Conservation (phyloP, 37 sponge, comb jelly and placozoan species). For the Agelas oroides region DNA sequence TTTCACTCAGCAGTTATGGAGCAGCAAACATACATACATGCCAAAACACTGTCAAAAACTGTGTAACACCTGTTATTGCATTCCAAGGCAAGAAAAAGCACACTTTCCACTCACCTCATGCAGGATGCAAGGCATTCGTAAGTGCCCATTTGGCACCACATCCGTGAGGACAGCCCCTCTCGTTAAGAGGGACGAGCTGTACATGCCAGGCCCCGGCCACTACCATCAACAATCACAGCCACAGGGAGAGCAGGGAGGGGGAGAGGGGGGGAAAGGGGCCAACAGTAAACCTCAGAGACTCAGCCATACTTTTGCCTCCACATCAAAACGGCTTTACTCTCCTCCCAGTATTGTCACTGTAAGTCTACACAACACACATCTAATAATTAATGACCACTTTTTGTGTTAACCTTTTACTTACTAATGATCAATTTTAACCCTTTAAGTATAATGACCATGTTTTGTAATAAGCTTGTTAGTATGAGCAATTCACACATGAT, state of each 20-base stretch:
- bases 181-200: constrained; percentile 69
- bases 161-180: constrained; percentile 86
- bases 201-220: constrained; percentile 83
- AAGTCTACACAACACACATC: background rate
- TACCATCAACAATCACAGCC: constrained; percentile 14
- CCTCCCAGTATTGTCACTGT: constrained; percentile 82
- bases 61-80: background rate
- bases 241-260: too few relatives aligned
- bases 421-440: too few relatives aligned
- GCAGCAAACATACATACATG: too few relatives aligned
- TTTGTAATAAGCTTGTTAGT: too few relatives aligned
- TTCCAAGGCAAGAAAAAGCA: background rate
- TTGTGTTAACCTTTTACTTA: too few relatives aligned
- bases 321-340: constrained; percentile 65
- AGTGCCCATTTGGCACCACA: constrained; percentile 90
- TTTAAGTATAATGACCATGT: too few relatives aligned
- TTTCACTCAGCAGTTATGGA: too few relatives aligned
- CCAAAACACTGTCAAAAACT: too few relatives aligned
- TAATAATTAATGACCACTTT: too few relatives aligned
- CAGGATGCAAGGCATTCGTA: constrained; percentile 1
- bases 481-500: too few relatives aligned
- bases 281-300: background rate
- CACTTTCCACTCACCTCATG: background rate
- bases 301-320: constrained; percentile 77
- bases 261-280: too few relatives aligned